phyloP scores from a whole-genome alignment of 1,140 invertebrate species.

The Neuroterus valhalla region DNA sequence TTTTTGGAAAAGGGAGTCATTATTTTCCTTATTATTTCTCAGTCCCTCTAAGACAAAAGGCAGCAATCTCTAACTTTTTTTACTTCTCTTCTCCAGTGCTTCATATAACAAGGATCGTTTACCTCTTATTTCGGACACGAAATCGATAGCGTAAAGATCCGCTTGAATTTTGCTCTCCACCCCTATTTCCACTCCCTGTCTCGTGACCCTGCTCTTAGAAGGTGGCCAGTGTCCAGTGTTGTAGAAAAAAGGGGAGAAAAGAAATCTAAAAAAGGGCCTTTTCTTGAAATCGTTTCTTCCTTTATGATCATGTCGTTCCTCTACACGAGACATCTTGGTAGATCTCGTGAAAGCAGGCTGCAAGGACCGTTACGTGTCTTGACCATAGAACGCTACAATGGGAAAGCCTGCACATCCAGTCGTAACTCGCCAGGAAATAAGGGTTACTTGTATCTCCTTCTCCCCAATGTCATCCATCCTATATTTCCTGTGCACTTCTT shows the following conservation, averaged over 20 bases:
- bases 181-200: background rate
- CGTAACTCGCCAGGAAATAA: constrained; percentile 46
- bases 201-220: constrained; percentile 7
- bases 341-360: constrained; percentile 26
- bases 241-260: constrained; percentile 26
- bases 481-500: constrained; percentile 48
- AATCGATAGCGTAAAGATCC: constrained; percentile 28
- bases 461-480: constrained; percentile 32
- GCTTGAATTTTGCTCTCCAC: constrained; percentile 14
- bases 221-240: constrained; percentile 25
- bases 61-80: background rate
- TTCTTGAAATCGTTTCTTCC: constrained; percentile 24
- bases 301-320: constrained; percentile 29
- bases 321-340: constrained; percentile 23
- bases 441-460: constrained; percentile 35
- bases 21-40: background rate
- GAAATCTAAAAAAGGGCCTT: constrained; percentile 18
- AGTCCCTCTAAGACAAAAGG: background rate
- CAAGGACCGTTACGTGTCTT: constrained; percentile 37
- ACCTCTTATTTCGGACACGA: constrained; percentile 25
- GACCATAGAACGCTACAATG: constrained; percentile 31
- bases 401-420: constrained; percentile 33
- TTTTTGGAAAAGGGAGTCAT: background rate
- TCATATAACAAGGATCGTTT: background rate
- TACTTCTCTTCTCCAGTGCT: background rate